Percentiles rank a stretch among this genome's conserved stretches.
phyloP scores from a whole-genome alignment of 1,140 invertebrate species.

The Drosophila malerkotliana region DNA sequence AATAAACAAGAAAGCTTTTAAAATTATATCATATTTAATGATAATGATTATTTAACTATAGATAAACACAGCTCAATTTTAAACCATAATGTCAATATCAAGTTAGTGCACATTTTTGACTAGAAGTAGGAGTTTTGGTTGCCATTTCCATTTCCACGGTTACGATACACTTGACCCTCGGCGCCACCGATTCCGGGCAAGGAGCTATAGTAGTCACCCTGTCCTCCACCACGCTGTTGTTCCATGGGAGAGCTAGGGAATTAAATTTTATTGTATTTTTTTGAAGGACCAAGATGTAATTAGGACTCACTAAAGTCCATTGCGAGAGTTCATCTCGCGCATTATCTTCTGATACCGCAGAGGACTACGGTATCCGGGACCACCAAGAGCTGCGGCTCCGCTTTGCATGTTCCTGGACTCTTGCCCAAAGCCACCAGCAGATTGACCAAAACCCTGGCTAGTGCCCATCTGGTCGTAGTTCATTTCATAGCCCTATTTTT shows the following conservation, averaged over 20 bases:
- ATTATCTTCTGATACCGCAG: constrained; percentile 56
- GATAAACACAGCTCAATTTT: constrained; percentile 3
- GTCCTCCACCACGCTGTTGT: constrained; percentile 44
- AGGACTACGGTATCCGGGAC: constrained; percentile 63
- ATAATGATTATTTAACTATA: no score
- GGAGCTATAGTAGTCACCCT: constrained; percentile 62
- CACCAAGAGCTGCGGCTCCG: constrained; percentile 50
- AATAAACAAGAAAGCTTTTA: neutral
- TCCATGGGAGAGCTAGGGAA: constrained; percentile 50
- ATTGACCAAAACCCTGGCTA: constrained; percentile 19
- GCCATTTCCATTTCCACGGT: constrained; percentile 3
- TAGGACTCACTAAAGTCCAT: constrained; percentile 60
- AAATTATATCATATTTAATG: neutral
- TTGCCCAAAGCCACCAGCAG: constrained; percentile 34
- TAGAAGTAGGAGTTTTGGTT: constrained; percentile 41
- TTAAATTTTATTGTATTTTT: neutral
- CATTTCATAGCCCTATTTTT: constrained; percentile 34
- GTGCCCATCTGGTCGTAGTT: constrained; percentile 20
- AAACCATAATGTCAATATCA: neutral
- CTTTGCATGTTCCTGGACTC: constrained; percentile 35
- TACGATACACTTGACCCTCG: constrained; percentile 45
- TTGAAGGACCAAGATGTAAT: no score
- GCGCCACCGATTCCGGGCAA: constrained; percentile 58
- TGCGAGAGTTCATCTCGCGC: constrained; percentile 68
- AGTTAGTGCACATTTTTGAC: neutral